Percentiles rank a stretch among this genome's conserved stretches.
phyloP scores from a whole-genome alignment of 1,140 invertebrate species.

The Onthophagus taurus region DNA sequence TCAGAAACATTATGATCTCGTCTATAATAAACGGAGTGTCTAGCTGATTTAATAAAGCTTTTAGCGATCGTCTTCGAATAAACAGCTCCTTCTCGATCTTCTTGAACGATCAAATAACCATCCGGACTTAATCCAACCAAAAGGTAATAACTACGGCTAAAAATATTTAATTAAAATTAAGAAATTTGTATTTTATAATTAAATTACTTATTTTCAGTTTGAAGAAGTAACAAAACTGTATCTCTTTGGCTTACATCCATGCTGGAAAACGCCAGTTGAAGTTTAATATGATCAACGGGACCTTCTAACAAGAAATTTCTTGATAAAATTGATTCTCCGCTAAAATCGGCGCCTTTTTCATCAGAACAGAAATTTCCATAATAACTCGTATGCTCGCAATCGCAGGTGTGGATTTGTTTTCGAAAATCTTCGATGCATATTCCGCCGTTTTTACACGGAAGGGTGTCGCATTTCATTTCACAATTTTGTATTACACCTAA shows the following conservation, averaged over 20 bases:
- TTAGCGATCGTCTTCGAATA: constrained; percentile 61
- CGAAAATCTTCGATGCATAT: constrained; percentile 82
- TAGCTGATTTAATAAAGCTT: constrained; percentile 70
- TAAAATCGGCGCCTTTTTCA: constrained; percentile 82
- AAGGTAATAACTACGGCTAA: constrained; percentile 70
- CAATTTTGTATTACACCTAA: constrained; percentile 68
- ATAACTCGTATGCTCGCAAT: constrained; percentile 82
- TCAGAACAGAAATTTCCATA: constrained; percentile 66
- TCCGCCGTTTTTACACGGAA: constrained; percentile 80
- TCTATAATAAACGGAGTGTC: constrained; percentile 79
- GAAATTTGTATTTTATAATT: constrained; percentile 2
- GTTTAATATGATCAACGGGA: constrained; percentile 61
- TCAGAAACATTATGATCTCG: constrained; percentile 59
- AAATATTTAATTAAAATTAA: constrained; percentile 28
- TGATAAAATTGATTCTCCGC: constrained; percentile 71
- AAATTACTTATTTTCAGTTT: constrained; percentile 66
- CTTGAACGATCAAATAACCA: constrained; percentile 74
- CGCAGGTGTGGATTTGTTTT: constrained; percentile 72
- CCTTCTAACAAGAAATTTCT: constrained; percentile 63
- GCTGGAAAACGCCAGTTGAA: constrained; percentile 74
- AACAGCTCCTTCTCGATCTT: constrained; percentile 64
- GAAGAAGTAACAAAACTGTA: constrained; percentile 64
- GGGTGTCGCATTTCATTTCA: constrained; percentile 78
- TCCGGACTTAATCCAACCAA: constrained; percentile 69
- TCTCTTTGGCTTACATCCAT: constrained; percentile 63